Base-by-base conservation (phyloP, 2,888 invertebrate species). In the Limnephilus auricula region DNA sequence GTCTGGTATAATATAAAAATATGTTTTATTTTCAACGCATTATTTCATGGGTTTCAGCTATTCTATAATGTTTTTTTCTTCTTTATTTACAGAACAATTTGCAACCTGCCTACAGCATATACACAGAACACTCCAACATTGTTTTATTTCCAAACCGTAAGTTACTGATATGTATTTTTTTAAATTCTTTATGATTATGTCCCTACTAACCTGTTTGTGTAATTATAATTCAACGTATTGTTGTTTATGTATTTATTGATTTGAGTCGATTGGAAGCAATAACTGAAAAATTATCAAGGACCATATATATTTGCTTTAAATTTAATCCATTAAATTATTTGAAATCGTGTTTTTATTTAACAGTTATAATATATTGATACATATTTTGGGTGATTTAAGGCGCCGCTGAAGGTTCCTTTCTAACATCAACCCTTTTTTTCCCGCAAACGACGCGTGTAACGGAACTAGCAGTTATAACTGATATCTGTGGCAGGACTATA, bases 121-220 rank as follows among this genome's bases (percentile, higher is more conserved):
- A 80, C 50, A 90, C 65, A 79, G 82, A 85, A 85, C 85, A n/a
- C 40, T 30, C 18, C 85, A 85, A 34, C 30, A 40, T 37, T 83
- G 45, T 85, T 80, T 78, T 80, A 50, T 90, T 87, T 50, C 87
- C 87, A 65, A 90, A 90, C 45, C 79, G 90, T 90, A 90, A 90
- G 90, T 90, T 30, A 65, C n/a, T 65, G 25, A 65, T 25, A 25
- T 15, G 1, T 50, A 18, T 65, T 65, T 65, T 2, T 3, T 50
- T 50, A 0, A 9, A 25, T 65, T 65, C 18, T 40, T 40, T 40
- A 50, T 50, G 0, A 13, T 50, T 50, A 65, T 25, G 6, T 65
- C 25, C 65, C 25, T 65, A 65, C 65, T 50, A 18, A 50, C 50
- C 6, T 65, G 6, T 65, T n/a, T 6, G 25, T 65, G 5, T 65